A percentile compares a stretch with the other conserved stretches of the same genome.
phyloP scores from a whole-genome alignment of 2,797 vertebrate species.

The Liasis olivaceus region DNA sequence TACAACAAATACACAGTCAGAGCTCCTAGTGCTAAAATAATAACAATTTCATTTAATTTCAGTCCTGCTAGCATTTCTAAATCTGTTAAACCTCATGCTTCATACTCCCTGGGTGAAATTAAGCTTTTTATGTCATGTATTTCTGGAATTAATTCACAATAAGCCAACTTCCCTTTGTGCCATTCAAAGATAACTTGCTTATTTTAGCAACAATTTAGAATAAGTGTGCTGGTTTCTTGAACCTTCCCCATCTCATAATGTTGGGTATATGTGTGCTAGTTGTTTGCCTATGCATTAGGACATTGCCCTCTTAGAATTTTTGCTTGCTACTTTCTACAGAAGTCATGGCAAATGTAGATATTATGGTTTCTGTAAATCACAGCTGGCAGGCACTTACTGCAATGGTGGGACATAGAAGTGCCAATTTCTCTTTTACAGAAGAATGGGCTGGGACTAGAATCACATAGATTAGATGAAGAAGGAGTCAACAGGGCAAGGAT shows the following conservation, averaged over 20 bases:
- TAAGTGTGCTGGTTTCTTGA: neutral
- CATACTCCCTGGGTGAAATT: constrained; percentile 43
- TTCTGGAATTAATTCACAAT: constrained; percentile 17
- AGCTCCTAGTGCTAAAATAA: neutral
- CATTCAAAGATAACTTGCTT: neutral
- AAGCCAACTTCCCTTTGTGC: neutral
- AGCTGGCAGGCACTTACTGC: neutral
- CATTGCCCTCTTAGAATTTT: neutral
- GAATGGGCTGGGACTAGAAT: neutral
- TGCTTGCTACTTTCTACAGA: neutral
- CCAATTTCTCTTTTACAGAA: neutral
- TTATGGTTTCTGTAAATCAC: neutral
- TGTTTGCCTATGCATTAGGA: neutral
- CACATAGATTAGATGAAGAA: neutral
- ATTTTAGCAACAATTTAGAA: neutral
- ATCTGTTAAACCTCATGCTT: constrained; percentile 19
- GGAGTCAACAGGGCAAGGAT: neutral
- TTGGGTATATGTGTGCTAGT: neutral
- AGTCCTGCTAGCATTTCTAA: neutral
- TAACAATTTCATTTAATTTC: neutral
- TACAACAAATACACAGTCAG: neutral
- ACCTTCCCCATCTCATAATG: neutral
- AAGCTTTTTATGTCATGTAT: constrained; percentile 49
- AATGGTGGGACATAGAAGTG: neutral
- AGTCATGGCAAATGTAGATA: neutral